Base-by-base conservation (phyloP, 1,140 invertebrate genomes). In the Kradibia gibbosae region DNA sequence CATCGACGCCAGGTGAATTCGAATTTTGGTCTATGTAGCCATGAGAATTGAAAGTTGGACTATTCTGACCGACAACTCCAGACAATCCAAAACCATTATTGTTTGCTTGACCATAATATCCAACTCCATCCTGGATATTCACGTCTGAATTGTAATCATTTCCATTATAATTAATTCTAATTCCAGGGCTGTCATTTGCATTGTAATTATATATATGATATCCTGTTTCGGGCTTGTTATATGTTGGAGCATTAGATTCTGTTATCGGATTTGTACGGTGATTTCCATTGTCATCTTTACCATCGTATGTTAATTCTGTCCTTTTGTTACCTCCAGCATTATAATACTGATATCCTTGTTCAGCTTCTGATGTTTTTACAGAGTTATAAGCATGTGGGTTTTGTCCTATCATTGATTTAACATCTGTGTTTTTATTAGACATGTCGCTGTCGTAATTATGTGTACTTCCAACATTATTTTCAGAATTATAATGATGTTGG, bases 81-180 rank as follows among this genome's bases (percentile, higher is more conserved):
- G 25, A 25, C 36, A n/a, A 42, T 13, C 55, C 45, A 15, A 22
- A 25, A 60, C 0, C 39, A 76, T 62, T 25, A 76, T 62, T 25
- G 11, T 74, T 36, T 34, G 28, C 39, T 48, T 78, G 76, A 25
- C 39, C 77, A 50, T 72, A 79, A 76, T 82, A 74, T 5, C 39
- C 79, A 15, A 74, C 65, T 55, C 39, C 53, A 17, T 45, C 0
- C 3, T 28, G 36, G 57, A 3, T 7, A 0, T 22, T 4, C 1
- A 17, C 77, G 48, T 53, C 48, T 76, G 45, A 22, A 67, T 55
- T 62, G 13, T 81, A 81, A 65, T 62, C 48, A 45, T 53, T 22
- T 34, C 28, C 72, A 42, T 55, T 48, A n/a, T 81, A 67, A 65
- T 31, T 34, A 48, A 48, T 34, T 8, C 22, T 22, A 4, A 11